Percentiles rank a stretch among this genome's conserved stretches.
Evolutionary conservation across 2,797 vertebrate species (phyloP).

Genomic region (Cyprinella venusta): DNA sequence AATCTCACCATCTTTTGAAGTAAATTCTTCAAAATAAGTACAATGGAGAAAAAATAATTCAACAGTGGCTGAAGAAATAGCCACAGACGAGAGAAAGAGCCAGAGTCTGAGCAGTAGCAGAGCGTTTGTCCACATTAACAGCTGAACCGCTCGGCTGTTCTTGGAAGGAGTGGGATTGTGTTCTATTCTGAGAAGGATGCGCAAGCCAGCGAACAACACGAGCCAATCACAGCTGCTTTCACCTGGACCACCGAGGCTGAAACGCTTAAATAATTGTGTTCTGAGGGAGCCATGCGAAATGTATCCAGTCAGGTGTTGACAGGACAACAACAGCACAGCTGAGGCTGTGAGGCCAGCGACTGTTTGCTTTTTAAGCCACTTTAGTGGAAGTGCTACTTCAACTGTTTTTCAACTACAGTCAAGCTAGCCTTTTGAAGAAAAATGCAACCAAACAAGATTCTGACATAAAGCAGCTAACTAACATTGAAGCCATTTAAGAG

Average conservation of each 20-base stretch:
- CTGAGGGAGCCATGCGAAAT: slow-evolving; percentile 27
- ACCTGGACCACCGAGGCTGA: slow-evolving; percentile 46
- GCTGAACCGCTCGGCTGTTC: slow-evolving; percentile 44
- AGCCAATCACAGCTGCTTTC: slow-evolving; percentile 45
- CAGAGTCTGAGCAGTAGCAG: slow-evolving; percentile 7
- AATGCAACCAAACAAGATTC: background rate
- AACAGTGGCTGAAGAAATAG: background rate
- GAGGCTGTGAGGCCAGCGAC: slow-evolving; percentile 27
- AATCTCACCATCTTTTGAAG: background rate
- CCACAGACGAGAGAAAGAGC: slow-evolving; percentile 3
- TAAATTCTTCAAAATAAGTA: background rate
- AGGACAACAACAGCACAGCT: slow-evolving; percentile 42
- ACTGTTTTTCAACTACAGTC: background rate
- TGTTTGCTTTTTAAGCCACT: slow-evolving; percentile 3
- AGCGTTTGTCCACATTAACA: slow-evolving; percentile 36
- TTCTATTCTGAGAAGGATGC: slow-evolving; percentile 28
- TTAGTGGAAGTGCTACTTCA: slow-evolving; percentile 7
- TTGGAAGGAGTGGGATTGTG: slow-evolving; percentile 36
- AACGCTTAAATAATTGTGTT: slow-evolving; percentile 30
- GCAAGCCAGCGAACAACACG: slow-evolving; percentile 23
- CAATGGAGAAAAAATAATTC: background rate
- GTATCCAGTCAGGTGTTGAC: slow-evolving; percentile 37
- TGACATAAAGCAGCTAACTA: background rate
- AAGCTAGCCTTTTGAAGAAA: background rate
- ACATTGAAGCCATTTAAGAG: background rate